Base-by-base conservation (phyloP, 1,140 invertebrate species). In the Lasaia peninsularis region DNA sequence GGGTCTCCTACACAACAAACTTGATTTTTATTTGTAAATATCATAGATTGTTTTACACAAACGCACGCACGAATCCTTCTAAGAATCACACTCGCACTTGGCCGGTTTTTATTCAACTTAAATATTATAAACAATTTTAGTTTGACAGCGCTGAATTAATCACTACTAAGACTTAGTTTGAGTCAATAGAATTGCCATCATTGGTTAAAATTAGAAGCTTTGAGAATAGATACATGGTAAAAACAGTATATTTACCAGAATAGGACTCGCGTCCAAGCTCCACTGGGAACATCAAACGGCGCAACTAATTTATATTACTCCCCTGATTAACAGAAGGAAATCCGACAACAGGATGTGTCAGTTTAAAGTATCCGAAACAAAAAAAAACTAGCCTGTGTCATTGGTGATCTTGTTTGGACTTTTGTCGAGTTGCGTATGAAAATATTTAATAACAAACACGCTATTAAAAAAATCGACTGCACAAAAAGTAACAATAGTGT, bases 281-380 rank as follows among this genome's bases (percentile, higher is more conserved):
- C 14, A 14, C 14, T 37, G 35, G 14, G n/a, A 37, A 61, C 32
- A 56, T 63, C 56, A 63, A 63, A 60, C 35, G 8, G 35, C 35
- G 12, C 6, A 37, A 37, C 35, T 37, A 37, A 37, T 31, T 51
- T 14, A 31, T 51, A 51, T 14, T 11, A 31, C 49, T 6, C 60
- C 61, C 62, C 69, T 71, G 76, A 82, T 79, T 76, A 84, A 79
- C 71, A 67, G 68, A 63, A 78, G 74, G 74, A 83, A 80, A 80
- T 77, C 35, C 35, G 35, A 75, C 70, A 71, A 81, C 79, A 85
- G 80, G 79, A 85, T 82, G 75, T 73, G 75, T 87, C 80, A 83
- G 75, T 83, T 87, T 73, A 76, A 77, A 76, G 71, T 75, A 78
- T 65, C 70, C 65, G 68, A 79, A 81, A 76, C 63, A 69, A 64